Percentiles rank a stretch among this genome's conserved stretches.
Evolutionary conservation across 2,888 invertebrate genomes (phyloP).

Genomic region (Maniola hyperantus): DNA sequence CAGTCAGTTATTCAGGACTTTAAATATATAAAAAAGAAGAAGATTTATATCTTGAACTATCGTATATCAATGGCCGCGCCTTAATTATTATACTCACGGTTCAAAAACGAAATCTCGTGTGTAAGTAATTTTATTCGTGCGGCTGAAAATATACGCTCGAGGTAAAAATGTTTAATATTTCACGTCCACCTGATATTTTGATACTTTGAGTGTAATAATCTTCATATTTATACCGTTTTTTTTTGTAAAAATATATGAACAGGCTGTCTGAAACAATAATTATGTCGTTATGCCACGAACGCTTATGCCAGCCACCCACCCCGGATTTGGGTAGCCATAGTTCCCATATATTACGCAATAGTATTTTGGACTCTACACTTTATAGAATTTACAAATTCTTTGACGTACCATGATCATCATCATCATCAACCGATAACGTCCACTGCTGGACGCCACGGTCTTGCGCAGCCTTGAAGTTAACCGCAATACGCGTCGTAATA

Average conservation of each 20-base stretch:
- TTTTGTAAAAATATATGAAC: constrained; percentile 9
- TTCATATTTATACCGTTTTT: constrained; percentile 8
- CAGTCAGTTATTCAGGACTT: too few relatives aligned
- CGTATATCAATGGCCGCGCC: constrained; percentile 10
- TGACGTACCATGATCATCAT: too few relatives aligned
- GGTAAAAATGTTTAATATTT: constrained; percentile 18
- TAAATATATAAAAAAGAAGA: too few relatives aligned
- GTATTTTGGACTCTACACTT: too few relatives aligned
- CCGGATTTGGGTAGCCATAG: too few relatives aligned
- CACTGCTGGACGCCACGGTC: too few relatives aligned
- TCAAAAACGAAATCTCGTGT: constrained; percentile 32
- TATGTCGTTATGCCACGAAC: constrained; percentile 4
- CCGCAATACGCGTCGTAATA: too few relatives aligned
- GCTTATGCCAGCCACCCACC: background rate
- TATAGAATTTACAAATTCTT: too few relatives aligned
- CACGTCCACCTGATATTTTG: constrained; percentile 12
- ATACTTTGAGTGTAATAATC: constrained; percentile 14
- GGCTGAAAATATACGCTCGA: constrained; percentile 15
- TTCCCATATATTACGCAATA: too few relatives aligned
- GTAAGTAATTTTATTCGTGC: constrained; percentile 18
- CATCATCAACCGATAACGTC: too few relatives aligned
- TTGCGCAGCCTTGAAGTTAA: too few relatives aligned
- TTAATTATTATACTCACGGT: constrained; percentile 31
- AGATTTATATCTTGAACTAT: background rate
- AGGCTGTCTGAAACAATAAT: background rate